Base-by-base conservation (phyloP, 2,113 vertebrate species). In the Paradoxurus hermaphroditus region DNA sequence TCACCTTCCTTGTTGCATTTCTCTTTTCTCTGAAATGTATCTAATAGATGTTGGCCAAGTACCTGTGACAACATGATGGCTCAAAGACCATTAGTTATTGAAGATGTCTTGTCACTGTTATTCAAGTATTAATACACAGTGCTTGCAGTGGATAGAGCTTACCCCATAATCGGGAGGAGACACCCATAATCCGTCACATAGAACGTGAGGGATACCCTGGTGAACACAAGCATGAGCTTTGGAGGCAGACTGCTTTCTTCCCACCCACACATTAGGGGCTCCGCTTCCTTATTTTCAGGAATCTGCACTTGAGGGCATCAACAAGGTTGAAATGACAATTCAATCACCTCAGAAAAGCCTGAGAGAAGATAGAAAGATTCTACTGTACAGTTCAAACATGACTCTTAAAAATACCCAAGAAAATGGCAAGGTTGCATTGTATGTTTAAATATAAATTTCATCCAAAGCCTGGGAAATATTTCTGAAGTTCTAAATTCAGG, bases 401-500 rank as follows among this genome's bases (percentile, higher is more conserved):
- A 62, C 12, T 95, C 18, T 56, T 84, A 79, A 53, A 82, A 86
- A 63, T 56, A 41, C 7, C 19, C 19, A 78, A 82, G 72, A 88
- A 92, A 95, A 94, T 44, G 21, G 27, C 21, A 75, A 72, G 88
- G 39, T 79, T 84, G 39, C 5, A 46, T 3, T 25, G 0, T 25
- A 51, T 68, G 91, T 91, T 98, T 98, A 97, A 97, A 96, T 84
- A 90, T 25, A 92, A 68, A 91, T 96, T 92, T 79, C 86, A 82
- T 19, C n/a, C 53, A 95, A 97, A 98, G 94, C 97, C 84, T 91
- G 41, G 84, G 62, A 97, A 95, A 97, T 97, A 86, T 63, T 97
- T 97, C 97, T 94, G 82, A 96, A 87, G 97, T 46, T 97, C 86
- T 97, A 90, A 92, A 97, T 97, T 96, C 97, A 97, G 96, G 86